Conservation (phyloP, 2,113 vertebrate species). For the Tychaedon coryphoeus region DNA sequence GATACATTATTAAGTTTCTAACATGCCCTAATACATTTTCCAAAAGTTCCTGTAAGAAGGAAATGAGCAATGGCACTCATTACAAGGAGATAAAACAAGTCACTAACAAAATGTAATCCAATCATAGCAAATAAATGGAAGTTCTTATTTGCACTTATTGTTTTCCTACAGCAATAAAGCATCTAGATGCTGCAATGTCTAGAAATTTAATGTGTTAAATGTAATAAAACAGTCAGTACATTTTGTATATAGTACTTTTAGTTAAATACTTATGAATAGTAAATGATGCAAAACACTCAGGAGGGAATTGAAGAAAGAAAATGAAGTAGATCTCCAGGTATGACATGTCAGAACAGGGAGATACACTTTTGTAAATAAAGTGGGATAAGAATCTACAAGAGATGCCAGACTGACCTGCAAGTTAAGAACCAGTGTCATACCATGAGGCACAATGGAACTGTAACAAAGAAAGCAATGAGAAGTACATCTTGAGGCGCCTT, state of each 20-base stretch:
- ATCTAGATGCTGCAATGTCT: not conserved
- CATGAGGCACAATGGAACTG: not conserved
- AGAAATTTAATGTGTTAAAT: not conserved
- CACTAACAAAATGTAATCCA: conserved; percentile 8
- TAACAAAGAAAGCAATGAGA: not conserved
- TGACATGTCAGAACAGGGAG: not conserved
- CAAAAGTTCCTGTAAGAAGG: not conserved
- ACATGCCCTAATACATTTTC: not conserved
- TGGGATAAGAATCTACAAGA: not conserved
- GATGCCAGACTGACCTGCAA: not conserved
- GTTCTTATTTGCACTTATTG: not conserved
- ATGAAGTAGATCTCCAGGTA: not conserved
- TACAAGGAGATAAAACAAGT: not conserved
- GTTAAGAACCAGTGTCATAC: not conserved
- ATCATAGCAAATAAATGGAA: not conserved
- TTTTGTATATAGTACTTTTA: not conserved
- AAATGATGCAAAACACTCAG: not conserved
- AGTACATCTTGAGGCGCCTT: not conserved
- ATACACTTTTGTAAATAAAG: not conserved
- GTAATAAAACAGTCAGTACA: not conserved
- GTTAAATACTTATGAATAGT: not conserved
- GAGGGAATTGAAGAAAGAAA: not conserved
- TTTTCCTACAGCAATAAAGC: not conserved
- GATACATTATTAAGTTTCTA: not conserved
- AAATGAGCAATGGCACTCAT: not conserved